Base-by-base conservation (phyloP, 2,113 vertebrate genomes). In the Hystrix brachyura region DNA sequence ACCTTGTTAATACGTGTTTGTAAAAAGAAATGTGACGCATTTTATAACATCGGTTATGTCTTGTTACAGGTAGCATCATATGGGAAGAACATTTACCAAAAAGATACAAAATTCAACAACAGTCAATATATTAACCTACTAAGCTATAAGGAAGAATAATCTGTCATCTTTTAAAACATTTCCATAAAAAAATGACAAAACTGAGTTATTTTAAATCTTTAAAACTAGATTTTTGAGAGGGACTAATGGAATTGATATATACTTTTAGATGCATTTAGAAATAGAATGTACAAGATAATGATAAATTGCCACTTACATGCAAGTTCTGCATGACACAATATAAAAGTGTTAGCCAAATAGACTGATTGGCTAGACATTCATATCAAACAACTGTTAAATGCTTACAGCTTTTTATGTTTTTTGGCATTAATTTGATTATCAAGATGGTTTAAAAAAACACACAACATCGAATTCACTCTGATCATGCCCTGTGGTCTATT, bases 261-360 rank as follows among this genome's bases (percentile, higher is more conserved):
- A 93, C 91, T 94, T 87, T 64, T 76, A 81, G 64, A 81, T 84
- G 18, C 34, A 69, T 78, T 94, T 71, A 95, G 38, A 93, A 96
- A 86, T 64, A 48, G 92, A 94, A 72, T 59, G 64, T 55, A 84
- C 72, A 67, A 51, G 27, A 53, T n/a, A 65, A 95, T 93, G 90
- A 34, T 62, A 93, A 91, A 78, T 67, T 48, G 21, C 38, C 57
- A 53, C 62, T 90, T 89, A 38, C n/a, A 83, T 69, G 57, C 25
- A 87, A 71, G 91, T 53, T 18, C 72, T 71, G 9, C 10, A 51
- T 29, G 94, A 32, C 9, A 65, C 62, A 91, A 62, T 14, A 80
- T 80, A 90, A 65, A 84, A 94, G 80, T 34, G 11, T 69, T 53
- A 95, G 85, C 3, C 7, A 59, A n/a, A 51, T 17, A 34, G 29